phyloP scores from a whole-genome alignment of 2,888 invertebrate genomes.

The Tenodera sinensis region DNA sequence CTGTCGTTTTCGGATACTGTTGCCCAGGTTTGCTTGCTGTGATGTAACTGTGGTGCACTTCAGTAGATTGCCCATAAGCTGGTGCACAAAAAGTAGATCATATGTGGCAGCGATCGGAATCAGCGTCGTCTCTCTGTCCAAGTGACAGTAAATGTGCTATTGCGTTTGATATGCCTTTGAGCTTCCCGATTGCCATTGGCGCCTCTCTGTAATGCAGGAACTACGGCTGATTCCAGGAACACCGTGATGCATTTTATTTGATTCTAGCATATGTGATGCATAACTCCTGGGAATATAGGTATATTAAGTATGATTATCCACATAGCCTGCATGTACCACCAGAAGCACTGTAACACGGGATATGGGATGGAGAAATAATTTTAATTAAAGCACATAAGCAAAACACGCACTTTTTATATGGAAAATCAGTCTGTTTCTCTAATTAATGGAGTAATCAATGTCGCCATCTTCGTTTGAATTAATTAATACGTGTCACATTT shows the following conservation, averaged over 20 bases:
- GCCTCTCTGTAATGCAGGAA: not conserved
- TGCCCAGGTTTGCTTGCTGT: too few species aligned
- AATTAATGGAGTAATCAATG: not conserved
- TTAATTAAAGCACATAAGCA: not conserved
- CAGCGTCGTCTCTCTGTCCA: too few species aligned
- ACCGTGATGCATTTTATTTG: not conserved
- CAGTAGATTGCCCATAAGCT: not conserved
- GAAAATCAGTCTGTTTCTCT: not conserved
- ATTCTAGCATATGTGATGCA: not conserved
- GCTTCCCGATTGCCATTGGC: not conserved
- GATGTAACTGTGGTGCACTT: too few species aligned
- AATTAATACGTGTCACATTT: not conserved
- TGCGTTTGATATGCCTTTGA: not conserved
- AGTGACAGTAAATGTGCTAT: not conserved
- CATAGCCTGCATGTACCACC: not conserved
- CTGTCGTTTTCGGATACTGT: too few species aligned
- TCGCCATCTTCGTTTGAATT: not conserved
- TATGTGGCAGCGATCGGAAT: not conserved
- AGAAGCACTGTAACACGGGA: not conserved
- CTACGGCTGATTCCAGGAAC: not conserved
- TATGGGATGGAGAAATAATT: not conserved
- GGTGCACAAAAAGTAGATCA: not conserved
- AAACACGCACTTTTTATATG: not conserved
- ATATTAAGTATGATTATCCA: not conserved
- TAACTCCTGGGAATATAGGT: not conserved